Evolutionary conservation across 2,113 vertebrate genomes (phyloP), one percentile per base, ranked within the genome.

Genomic region (Sturnira hondurensis): DNA sequence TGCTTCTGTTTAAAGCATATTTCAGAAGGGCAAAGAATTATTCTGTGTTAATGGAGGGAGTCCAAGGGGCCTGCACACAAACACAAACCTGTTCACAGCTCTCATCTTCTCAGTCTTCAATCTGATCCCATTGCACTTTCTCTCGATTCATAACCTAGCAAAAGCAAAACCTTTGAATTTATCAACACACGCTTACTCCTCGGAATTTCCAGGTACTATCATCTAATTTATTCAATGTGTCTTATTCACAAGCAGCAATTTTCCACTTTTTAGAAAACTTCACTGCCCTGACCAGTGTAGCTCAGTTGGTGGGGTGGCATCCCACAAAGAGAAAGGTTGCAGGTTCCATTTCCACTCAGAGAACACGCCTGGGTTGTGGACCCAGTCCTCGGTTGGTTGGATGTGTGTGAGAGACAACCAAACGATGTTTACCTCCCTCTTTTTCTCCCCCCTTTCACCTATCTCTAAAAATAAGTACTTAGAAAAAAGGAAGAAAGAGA

Each of bases 101-200:
- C n/a, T 71, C 82, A 82, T 85, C 94, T 0, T 0, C 82, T 95
- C 43, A 5, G 12, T 33, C 24, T 97, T 83, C 97, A 94, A 97
- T 97, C 88, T 95, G 41, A 68, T 96, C 76, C 90, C 94, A 45
- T 85, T 90, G 73, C 91, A 74, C 92, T 97, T 97, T 97, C 92
- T 97, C 98, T 96, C 93, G 92, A 76, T 97, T 97, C n/a, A 81
- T 65, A 95, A 97, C 86, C 85, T 95, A 96, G 97, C 91, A 96
- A 96, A 97, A 84, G 71, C 95, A 92, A 97, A 41, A 89, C 20
- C 94, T 38, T 86, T 94, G 81, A 94, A 97, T 97, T 98, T 97
- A 98, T 97, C 89, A 65, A 94, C 76, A 93, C 95, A 97, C 95
- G 92, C 95, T 97, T 96, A 93, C 98, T 71, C 89, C 93, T 92